Evolutionary conservation across 2,797 vertebrate genomes (phyloP).

Genomic region (Lithobates pipiens): DNA sequence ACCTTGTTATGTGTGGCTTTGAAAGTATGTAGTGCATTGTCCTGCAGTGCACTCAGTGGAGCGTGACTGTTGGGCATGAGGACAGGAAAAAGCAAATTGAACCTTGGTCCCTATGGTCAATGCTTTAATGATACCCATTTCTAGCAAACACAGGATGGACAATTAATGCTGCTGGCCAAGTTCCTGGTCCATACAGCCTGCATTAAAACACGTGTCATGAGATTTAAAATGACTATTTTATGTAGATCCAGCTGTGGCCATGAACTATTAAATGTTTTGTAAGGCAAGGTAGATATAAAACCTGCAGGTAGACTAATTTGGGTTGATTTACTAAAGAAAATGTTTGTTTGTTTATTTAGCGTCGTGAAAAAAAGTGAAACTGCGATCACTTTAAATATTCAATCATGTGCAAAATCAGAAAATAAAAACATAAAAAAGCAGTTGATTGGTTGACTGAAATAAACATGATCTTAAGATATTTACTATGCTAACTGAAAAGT

Average conservation of each 20-base stretch:
- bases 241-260: not conserved
- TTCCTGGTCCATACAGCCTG: not conserved
- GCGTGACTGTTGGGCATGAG: not conserved
- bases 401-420: not conserved
- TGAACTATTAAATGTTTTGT: too few species aligned
- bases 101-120: not conserved
- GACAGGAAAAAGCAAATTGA: not conserved
- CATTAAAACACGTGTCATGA: not conserved
- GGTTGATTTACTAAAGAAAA: not conserved
- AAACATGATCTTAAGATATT: not conserved
- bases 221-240: slow-evolving; percentile 3
- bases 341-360: not conserved
- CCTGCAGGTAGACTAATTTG: not conserved
- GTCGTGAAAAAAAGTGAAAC: not conserved
- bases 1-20: not conserved
- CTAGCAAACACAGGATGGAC: not conserved
- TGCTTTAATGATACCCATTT: not conserved
- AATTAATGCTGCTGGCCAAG: not conserved
- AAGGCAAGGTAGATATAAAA: not conserved
- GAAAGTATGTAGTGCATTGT: not conserved
- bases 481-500: not conserved
- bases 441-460: too few species aligned
- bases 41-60: not conserved
- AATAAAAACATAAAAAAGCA: too few species aligned
- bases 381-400: not conserved